These are phyloP conservation scores for Lochmaea capreae DNA, from an alignment of 2,888 invertebrate species.

Conservation along the genomic window DNA sequence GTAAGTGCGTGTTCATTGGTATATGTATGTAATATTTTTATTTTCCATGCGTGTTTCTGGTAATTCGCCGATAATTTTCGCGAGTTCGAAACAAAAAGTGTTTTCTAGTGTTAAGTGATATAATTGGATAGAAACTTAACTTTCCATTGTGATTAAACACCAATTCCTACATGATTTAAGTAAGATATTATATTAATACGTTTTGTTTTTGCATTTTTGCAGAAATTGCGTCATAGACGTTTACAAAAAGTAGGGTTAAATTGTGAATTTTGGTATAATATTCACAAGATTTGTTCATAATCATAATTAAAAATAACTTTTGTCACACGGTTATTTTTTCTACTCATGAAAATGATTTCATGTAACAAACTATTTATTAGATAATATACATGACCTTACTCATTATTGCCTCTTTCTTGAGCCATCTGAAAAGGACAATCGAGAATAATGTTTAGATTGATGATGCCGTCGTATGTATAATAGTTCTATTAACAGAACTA, in stretches of 20 bases:
- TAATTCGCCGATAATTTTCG: background rate
- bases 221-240: slow-evolving; percentile 16
- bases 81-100: slow-evolving; percentile 1
- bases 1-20: background rate
- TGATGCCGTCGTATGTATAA: too few species aligned
- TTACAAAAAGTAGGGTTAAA: slow-evolving; percentile 10
- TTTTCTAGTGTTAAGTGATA: background rate
- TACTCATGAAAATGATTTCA: background rate
- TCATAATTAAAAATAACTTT: background rate
- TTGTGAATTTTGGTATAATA: background rate
- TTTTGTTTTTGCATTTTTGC: slow-evolving; percentile 6
- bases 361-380: background rate
- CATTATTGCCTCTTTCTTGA: slow-evolving; percentile 6
- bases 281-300: background rate
- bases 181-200: slow-evolving; percentile 4
- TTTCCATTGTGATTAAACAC: background rate
- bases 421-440: background rate
- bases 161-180: slow-evolving; percentile 3
- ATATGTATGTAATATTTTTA: background rate
- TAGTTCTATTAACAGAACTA: too few species aligned
- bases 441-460: too few species aligned
- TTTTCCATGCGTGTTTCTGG: slow-evolving; percentile 5
- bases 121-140: background rate
- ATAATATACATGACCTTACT: slow-evolving; percentile 15
- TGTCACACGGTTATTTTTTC: background rate